Percentiles rank a stretch among this genome's conserved stretches.
These are phyloP conservation scores for Orthochromis malagaraziensis DNA, from an alignment of 2,113 vertebrate species.

Conservation along the genomic window DNA sequence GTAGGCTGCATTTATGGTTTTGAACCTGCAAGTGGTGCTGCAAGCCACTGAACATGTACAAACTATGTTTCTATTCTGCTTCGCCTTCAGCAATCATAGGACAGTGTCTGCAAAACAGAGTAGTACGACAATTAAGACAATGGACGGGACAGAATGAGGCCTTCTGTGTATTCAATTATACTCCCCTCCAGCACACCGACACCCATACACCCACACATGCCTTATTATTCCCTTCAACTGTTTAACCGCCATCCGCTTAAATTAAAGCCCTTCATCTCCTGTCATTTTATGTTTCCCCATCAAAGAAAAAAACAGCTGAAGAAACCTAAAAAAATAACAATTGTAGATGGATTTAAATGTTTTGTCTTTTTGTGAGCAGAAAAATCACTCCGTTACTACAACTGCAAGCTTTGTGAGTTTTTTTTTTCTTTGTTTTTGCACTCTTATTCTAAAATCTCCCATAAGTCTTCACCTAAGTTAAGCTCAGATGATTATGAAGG, in stretches of 20 bases:
- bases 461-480: not conserved
- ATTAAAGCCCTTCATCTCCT: not conserved
- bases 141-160: constrained; percentile 8
- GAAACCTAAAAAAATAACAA: not conserved
- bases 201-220: not conserved
- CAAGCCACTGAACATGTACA: not conserved
- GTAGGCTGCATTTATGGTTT: not conserved
- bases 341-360: not conserved
- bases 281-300: not conserved
- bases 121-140: not conserved
- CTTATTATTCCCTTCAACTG: not conserved
- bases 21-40: constrained; percentile 13
- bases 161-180: not conserved
- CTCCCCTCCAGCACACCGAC: not conserved
- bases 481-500: not conserved
- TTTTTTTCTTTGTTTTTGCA: not conserved
- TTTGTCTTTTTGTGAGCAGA: not conserved
- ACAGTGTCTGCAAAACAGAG: not conserved
- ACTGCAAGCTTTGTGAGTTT: not conserved
- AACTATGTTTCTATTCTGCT: not conserved
- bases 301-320: not conserved
- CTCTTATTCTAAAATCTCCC: not conserved
- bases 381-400: not conserved
- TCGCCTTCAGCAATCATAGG: not conserved
- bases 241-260: not conserved